phyloP scores from a whole-genome alignment of 2,797 vertebrate genomes.

The Champsocephalus gunnari region DNA sequence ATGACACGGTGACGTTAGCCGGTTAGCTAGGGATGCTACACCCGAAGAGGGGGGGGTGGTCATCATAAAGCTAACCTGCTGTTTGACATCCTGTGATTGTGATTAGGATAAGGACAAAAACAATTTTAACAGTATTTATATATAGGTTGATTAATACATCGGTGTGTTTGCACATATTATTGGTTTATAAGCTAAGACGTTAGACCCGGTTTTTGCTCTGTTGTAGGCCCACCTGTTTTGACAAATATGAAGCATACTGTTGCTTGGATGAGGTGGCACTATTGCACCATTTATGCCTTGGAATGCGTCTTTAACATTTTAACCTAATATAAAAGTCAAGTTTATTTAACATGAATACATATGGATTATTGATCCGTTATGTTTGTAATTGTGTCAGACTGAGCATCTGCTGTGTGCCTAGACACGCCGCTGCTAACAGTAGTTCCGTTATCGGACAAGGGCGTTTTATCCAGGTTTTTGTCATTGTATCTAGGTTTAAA shows the following conservation, averaged over 20 bases:
- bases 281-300: background rate
- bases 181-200: background rate
- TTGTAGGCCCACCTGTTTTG: constrained; percentile 76
- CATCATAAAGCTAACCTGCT: background rate
- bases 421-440: constrained; percentile 47
- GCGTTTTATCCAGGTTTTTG: no score
- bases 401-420: constrained; percentile 42
- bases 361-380: background rate
- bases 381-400: background rate
- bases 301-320: accelerated
- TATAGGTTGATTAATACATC: accelerated
- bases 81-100: background rate
- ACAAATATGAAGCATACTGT: constrained; percentile 29
- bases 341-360: no score
- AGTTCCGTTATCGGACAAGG: constrained; percentile 62
- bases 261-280: constrained; percentile 8
- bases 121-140: background rate
- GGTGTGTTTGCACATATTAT: accelerated
- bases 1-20: constrained; percentile 17
- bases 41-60: background rate
- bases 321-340: accelerated
- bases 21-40: constrained; percentile 38
- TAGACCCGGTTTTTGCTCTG: constrained; percentile 12
- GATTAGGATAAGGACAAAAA: no score
- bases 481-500: no score